Base-by-base conservation (phyloP, 2,113 vertebrate species). In the Myiagra hebetior region DNA sequence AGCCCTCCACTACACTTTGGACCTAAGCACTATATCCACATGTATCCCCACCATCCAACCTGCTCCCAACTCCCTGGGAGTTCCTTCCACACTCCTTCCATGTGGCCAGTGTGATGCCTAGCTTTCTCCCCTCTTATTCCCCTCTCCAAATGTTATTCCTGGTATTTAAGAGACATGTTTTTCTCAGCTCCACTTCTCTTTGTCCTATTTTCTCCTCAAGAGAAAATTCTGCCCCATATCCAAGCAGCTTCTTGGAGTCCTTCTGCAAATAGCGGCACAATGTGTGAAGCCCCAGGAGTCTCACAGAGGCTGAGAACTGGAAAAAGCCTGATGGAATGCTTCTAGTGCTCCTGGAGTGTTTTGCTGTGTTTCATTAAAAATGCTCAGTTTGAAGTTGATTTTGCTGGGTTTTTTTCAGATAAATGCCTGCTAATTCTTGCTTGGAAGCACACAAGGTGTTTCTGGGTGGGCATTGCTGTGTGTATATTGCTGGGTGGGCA, bases 21-120 rank as follows among this genome's bases (percentile, higher is more conserved):
- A 35, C 35, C 35, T 31, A 64, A 72, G 42, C 27, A 22, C 21
- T 42, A 64, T 18, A 37, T 64, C 30, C 35, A 41, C 21, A 13
- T 10, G 1, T 10, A 11, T 31, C 7, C 44, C 28, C 49, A 15
- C 7, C 6, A 8, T 4, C 55, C 39, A 49, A 3, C 52, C 47
- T 15, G 17, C n/a, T 42, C 56, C 27, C 60, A 39, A 7, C 11
- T 26, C 20, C 31, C 18, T 6, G n/a, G 1, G 24, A 41, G 37
- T 37, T 37, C 10, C 37, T 37, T 37, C 37, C 37, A 37, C 37
- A 37, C 24, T 21, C 46, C 33, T 16, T 44, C 37, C 22, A 2
- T 5, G 30, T 2, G 1, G 15, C 22, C 3, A 0, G 16, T 7
- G 2, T 0, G 0, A 28, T 14, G 23, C n/a, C 23, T 6, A 24